Evolutionary conservation across 2,888 invertebrate genomes (phyloP).

Genomic region (Hydrotaea cyrtoneurina): DNA sequence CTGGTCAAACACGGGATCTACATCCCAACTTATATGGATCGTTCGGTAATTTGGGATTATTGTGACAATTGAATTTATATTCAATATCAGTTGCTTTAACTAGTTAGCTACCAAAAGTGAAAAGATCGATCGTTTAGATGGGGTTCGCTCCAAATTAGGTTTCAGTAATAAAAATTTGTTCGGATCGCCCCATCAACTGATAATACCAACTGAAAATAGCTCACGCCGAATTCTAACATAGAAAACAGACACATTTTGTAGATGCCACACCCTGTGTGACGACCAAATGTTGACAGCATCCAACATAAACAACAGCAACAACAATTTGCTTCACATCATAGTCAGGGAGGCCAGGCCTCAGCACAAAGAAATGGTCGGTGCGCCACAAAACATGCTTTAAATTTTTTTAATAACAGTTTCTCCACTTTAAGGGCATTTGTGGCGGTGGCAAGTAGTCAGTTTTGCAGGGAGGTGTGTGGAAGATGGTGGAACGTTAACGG

Average conservation of each 20-base stretch:
- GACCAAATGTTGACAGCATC: slow-evolving; percentile 49
- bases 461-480: neutral
- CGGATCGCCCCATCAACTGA: neutral
- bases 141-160: too few species aligned
- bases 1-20: too few species aligned
- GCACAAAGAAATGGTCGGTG: neutral
- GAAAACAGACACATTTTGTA: slow-evolving; percentile 74
- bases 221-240: slow-evolving; percentile 74
- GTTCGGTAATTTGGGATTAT: too few species aligned
- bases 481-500: slow-evolving; percentile 57
- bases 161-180: too few species aligned
- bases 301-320: neutral
- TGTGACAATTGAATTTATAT: too few species aligned
- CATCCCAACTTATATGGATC: too few species aligned
- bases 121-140: too few species aligned
- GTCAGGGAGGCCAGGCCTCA: too few species aligned
- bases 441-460: slow-evolving; percentile 59
- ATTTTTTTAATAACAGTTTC: slow-evolving; percentile 78
- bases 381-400: slow-evolving; percentile 78
- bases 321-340: neutral
- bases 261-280: slow-evolving; percentile 58
- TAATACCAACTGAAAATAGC: neutral
- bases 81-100: too few species aligned
- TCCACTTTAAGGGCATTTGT: slow-evolving; percentile 59
- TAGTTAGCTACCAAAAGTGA: too few species aligned